Evolutionary conservation across 2,113 vertebrate species (phyloP).

Genomic region (Atractosteus spatula): DNA sequence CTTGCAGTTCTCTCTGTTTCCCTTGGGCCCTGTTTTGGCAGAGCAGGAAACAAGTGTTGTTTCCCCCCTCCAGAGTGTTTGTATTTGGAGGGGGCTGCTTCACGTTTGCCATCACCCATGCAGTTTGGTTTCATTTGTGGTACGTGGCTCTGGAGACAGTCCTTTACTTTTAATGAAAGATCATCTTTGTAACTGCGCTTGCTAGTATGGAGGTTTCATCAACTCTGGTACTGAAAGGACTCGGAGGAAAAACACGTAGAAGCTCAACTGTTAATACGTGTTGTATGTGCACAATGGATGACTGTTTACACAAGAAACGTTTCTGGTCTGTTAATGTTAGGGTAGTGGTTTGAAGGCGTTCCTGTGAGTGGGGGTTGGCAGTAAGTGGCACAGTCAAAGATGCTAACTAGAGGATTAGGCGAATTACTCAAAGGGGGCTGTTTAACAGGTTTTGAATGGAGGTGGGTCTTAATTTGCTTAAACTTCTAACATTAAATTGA

Average conservation of each 20-base stretch:
- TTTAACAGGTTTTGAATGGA: too few relatives aligned
- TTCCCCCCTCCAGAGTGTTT: not conserved
- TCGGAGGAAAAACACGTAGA: slow-evolving; percentile 1
- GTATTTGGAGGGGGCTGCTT: not conserved
- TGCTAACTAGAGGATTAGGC: too few relatives aligned
- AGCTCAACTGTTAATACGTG: not conserved
- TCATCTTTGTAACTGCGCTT: slow-evolving; percentile 5
- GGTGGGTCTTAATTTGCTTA: too few relatives aligned
- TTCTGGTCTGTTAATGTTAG: not conserved
- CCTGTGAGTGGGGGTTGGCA: not conserved
- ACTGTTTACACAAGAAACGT: not conserved
- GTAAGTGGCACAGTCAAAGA: too few relatives aligned
- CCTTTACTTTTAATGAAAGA: slow-evolving; percentile 1
- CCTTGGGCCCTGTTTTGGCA: not conserved
- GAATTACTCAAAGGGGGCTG: too few relatives aligned
- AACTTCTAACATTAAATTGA: too few relatives aligned
- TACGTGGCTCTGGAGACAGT: not conserved
- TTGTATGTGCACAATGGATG: slow-evolving; percentile 5
- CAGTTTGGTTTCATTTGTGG: not conserved
- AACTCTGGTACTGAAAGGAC: not conserved
- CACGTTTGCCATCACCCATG: not conserved
- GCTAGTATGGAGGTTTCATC: not conserved
- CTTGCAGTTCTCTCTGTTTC: not conserved
- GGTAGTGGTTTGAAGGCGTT: not conserved
- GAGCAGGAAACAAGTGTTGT: not conserved